Base-by-base conservation (phyloP, 2,888 invertebrate species). In the Alsophila aescularia region DNA sequence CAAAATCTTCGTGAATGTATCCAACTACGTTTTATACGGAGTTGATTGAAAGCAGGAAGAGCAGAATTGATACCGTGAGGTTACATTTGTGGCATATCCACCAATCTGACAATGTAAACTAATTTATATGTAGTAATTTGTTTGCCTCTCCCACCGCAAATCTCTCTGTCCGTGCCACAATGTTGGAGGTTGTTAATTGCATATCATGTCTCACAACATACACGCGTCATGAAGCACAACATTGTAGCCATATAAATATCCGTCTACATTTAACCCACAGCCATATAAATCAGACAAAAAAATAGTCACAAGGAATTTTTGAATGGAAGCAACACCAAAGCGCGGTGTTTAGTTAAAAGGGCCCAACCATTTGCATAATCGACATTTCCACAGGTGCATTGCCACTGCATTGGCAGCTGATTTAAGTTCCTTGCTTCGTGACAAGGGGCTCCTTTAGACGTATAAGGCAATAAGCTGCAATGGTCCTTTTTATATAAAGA, bases 311-410 rank as follows among this genome's bases (percentile, higher is more conserved):
- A 69, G 67, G 70, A 68, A 75, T 72, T 77, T 74, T 71, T 75
- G 72, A 79, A 75, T 72, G 64, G 71, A 60, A 65, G 72, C 75
- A 74, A 79, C 81, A 81, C 76, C 67, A 69, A 75, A 66, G 76
- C 71, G 77, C 81, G 78, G 81, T 82, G 77, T 82, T 83, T 84
- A 83, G 84, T 81, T 81, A 88, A 87, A 85, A 81, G 80, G 67
- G 69, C 68, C 67, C 74, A 66, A 69, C 70, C 70, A 87, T 91
- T 90, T 87, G 87, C 90, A 90, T 90, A 90, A 90, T 89, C 88
- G 87, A 88, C 85, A 83, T 85, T 85, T 82, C 85, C 77, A 89
- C 89, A 88, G 89, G 89, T 90, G 87, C 83, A 79, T 79, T 79
- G 79, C 74, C 47, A 37, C 64, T 10, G 44, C 53, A 58, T 73